Percentiles rank a stretch among this genome's conserved stretches.
Evolutionary conservation across 2,113 vertebrate species (phyloP).

Genomic region (Boleophthalmus pectinirostris): DNA sequence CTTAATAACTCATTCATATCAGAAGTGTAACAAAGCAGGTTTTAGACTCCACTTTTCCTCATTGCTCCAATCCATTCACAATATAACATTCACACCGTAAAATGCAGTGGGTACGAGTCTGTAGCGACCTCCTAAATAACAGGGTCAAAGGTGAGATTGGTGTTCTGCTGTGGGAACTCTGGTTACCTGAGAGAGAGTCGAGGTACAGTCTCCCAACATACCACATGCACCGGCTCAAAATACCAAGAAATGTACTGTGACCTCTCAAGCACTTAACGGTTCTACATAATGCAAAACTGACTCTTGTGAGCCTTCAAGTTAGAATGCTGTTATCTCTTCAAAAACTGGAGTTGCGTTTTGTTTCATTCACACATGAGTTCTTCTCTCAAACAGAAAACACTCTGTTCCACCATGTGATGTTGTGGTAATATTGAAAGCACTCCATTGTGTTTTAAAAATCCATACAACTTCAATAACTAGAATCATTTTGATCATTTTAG

Average conservation of each 20-base stretch:
- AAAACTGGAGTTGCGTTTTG: no score
- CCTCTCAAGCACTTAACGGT: not conserved
- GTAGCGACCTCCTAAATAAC: conserved; percentile 52
- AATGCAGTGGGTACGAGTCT: conserved; percentile 54
- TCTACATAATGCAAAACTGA: no score
- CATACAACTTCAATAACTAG: no score
- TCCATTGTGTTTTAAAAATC: no score
- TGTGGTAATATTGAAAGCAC: no score
- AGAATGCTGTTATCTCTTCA: no score
- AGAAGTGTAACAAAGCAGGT: conserved; percentile 49
- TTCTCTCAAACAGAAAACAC: no score
- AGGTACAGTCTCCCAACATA: conserved; percentile 20
- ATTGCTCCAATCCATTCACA: conserved; percentile 42
- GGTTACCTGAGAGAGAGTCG: conserved; percentile 21
- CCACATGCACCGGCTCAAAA: not conserved
- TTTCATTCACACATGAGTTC: no score
- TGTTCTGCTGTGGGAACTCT: conserved; percentile 12
- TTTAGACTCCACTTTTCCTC: conserved; percentile 30
- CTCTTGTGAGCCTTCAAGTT: no score
- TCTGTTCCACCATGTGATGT: no score
- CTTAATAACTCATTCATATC: conserved; percentile 40
- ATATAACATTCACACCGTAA: conserved; percentile 41
- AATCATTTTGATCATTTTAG: no score
- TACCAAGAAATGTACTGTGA: not conserved
- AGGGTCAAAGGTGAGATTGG: conserved; percentile 44